Percentiles rank a stretch among this genome's conserved stretches.
Evolutionary conservation across 2,888 invertebrate species (phyloP).

Genomic region (Xylota segnis): DNA sequence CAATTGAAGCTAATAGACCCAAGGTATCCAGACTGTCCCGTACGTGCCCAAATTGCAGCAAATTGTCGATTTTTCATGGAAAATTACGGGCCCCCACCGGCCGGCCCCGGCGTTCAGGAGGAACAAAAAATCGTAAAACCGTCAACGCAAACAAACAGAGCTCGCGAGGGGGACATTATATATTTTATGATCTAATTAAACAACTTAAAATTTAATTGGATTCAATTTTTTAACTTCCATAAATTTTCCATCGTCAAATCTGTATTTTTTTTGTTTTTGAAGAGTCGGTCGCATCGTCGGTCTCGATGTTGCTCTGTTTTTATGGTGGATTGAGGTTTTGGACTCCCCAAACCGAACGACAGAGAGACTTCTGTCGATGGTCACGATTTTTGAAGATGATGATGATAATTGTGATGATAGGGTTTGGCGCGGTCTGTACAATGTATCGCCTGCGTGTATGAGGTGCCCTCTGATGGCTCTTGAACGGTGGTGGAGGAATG

Average conservation of each 20-base stretch:
- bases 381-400: constrained; percentile 64
- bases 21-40: background rate
- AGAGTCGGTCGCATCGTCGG: no score
- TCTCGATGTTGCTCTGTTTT: constrained; percentile 22
- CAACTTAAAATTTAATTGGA: constrained; percentile 66
- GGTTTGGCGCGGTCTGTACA: constrained; percentile 35
- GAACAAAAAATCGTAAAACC: constrained; percentile 22
- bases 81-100: constrained; percentile 5
- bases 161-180: background rate
- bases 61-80: constrained; percentile 35
- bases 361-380: constrained; percentile 44
- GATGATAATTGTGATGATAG: constrained; percentile 71
- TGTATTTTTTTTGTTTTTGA: constrained; percentile 16
- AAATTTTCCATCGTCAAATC: constrained; percentile 60
- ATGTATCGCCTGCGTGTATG: constrained; percentile 12
- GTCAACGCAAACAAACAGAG: constrained; percentile 16
- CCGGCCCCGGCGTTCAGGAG: background rate
- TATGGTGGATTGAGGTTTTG: constrained; percentile 34
- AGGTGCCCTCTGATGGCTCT: background rate
- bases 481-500: background rate
- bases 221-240: constrained; percentile 65
- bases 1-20: constrained; percentile 28
- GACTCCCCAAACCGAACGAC: background rate
- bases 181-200: constrained; percentile 68
- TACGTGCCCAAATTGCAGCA: constrained; percentile 27